Conservation (phyloP, 2,113 vertebrate species). For the Onychostoma macrolepis region DNA sequence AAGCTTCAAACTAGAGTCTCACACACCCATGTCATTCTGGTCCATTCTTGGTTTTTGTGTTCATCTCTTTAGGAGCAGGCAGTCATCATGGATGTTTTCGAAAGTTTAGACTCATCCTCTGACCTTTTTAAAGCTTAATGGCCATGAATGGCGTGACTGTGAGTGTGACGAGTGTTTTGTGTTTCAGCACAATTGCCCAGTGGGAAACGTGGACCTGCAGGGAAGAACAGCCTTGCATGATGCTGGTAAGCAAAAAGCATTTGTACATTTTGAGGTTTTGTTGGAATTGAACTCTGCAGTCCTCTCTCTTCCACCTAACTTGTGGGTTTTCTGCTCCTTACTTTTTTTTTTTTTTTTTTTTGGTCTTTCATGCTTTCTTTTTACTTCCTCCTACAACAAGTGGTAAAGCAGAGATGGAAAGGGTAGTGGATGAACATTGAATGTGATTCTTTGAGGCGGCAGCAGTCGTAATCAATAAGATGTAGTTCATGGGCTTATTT, state of each 20-base stretch:
- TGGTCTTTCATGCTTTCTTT: background rate
- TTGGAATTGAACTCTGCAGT: background rate
- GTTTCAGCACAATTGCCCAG: constrained; percentile 91
- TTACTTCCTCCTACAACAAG: background rate
- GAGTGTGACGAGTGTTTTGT: constrained; percentile 50
- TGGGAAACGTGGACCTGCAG: constrained; percentile 91
- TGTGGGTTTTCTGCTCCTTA: background rate
- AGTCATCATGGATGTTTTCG: background rate
- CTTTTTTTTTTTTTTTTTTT: too few relatives aligned
- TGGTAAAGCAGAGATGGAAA: background rate
- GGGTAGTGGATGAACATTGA: background rate
- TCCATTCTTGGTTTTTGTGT: background rate
- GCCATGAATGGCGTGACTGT: background rate
- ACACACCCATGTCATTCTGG: background rate
- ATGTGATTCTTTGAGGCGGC: background rate
- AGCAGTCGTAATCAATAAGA: constrained; percentile 26
- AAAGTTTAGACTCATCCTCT: background rate
- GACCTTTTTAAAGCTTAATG: background rate
- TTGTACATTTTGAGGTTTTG: background rate
- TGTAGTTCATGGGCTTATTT: constrained; percentile 11
- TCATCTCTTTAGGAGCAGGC: background rate
- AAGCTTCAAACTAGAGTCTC: background rate
- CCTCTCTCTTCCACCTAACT: background rate
- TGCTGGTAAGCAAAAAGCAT: constrained; percentile 80
- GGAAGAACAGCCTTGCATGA: constrained; percentile 94